These are phyloP conservation scores for Pherbina coryleti DNA, from an alignment of 2,888 invertebrate genomes.

Conservation along the genomic window DNA sequence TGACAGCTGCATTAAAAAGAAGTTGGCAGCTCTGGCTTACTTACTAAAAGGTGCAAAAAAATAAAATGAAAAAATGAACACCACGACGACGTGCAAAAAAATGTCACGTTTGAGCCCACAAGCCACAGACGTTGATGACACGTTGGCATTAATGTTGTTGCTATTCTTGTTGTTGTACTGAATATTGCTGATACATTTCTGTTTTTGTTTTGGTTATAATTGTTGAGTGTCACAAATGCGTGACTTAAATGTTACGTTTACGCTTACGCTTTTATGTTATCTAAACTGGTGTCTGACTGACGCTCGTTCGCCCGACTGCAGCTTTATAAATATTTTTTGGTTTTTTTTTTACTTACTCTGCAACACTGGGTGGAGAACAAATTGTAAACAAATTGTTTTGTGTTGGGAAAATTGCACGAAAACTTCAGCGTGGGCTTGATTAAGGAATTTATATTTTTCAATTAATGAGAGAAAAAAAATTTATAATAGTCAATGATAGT, in stretches of 20 bases:
- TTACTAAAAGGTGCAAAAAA: background rate
- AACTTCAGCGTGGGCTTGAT: too few species aligned
- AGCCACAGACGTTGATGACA: conserved; percentile 14
- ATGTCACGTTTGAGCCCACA: conserved; percentile 20
- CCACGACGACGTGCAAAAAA: background rate
- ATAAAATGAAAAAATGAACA: background rate
- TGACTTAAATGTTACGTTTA: conserved; percentile 16
- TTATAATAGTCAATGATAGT: too few species aligned
- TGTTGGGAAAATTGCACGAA: too few species aligned
- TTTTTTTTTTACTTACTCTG: too few species aligned
- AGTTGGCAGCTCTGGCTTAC: background rate
- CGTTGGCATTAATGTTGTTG: background rate
- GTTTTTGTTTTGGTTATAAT: conserved; percentile 20
- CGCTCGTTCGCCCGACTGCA: background rate
- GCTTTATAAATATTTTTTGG: too few species aligned
- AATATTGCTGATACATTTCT: background rate
- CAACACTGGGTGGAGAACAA: conserved; percentile 2
- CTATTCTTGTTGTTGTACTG: background rate
- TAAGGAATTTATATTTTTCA: too few species aligned
- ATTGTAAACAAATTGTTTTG: conserved; percentile 5
- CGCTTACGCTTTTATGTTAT: background rate
- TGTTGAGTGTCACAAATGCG: conserved; percentile 20
- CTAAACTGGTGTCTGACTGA: background rate
- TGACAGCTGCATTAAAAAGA: background rate
- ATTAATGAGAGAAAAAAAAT: too few species aligned